Evolutionary conservation across 1,140 invertebrate genomes (phyloP).

Genomic region (Drosophila pectinifera): DNA sequence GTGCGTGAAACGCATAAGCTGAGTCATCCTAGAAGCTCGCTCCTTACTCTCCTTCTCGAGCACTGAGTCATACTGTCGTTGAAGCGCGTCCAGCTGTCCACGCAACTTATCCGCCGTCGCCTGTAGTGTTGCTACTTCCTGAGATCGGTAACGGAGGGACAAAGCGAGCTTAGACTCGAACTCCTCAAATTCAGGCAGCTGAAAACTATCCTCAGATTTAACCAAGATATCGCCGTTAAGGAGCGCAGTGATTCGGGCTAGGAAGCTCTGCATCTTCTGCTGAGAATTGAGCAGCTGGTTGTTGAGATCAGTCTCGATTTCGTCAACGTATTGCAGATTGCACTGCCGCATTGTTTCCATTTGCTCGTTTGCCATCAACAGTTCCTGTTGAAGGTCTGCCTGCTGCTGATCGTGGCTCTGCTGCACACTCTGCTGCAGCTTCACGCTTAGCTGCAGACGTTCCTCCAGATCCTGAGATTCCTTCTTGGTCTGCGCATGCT

Average conservation of each 20-base stretch:
- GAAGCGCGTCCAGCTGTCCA: background rate
- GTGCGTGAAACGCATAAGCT: background rate
- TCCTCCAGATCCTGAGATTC: background rate
- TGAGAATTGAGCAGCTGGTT: background rate
- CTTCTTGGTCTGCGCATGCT: background rate
- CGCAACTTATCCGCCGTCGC: background rate
- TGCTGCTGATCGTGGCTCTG: background rate
- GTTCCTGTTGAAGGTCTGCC: background rate
- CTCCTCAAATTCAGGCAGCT: background rate
- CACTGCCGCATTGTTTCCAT: background rate
- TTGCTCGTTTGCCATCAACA: background rate
- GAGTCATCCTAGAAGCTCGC: background rate
- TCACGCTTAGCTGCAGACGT: background rate
- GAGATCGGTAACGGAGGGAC: background rate
- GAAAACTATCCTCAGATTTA: background rate
- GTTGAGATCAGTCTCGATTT: constrained; percentile 1
- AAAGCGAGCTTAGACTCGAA: background rate
- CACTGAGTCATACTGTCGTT: background rate
- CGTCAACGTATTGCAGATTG: background rate
- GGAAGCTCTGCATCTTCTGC: background rate
- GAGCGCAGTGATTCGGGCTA: background rate
- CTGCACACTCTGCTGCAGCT: background rate
- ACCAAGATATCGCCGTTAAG: background rate
- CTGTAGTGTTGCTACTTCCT: background rate
- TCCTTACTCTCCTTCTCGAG: background rate